phyloP scores from a whole-genome alignment of 1,140 invertebrate species.

The Rhagoletis pomonella region DNA sequence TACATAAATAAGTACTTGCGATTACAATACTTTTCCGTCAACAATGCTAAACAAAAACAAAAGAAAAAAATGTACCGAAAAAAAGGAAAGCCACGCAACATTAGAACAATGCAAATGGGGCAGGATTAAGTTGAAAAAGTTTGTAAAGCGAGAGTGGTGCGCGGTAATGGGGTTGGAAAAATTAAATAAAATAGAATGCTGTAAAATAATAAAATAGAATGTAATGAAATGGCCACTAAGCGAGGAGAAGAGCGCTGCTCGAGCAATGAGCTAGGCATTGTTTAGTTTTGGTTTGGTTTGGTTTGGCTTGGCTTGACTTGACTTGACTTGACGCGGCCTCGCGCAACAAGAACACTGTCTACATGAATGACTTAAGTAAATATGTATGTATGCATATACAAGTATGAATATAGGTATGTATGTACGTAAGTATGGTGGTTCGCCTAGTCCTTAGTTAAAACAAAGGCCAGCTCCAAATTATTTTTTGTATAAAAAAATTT shows the following conservation, averaged over 20 bases:
- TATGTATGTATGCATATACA: background rate
- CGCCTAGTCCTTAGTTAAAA: background rate
- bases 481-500: constrained; percentile 20
- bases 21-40: constrained; percentile 16
- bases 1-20: constrained; percentile 4
- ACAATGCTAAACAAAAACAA: constrained; percentile 38
- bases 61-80: constrained; percentile 8
- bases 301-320: too few relatives aligned
- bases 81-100: background rate
- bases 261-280: background rate
- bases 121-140: constrained; percentile 46
- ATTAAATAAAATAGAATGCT: constrained; percentile 32
- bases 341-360: background rate
- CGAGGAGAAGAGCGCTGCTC: background rate
- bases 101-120: constrained; percentile 31
- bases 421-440: background rate
- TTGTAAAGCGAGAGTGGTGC: too few relatives aligned
- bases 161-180: constrained; percentile 3
- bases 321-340: background rate
- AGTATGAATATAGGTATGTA: constrained; percentile 7
- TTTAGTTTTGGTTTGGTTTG: background rate
- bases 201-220: constrained; percentile 48
- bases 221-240: constrained; percentile 5
- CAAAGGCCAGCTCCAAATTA: background rate
- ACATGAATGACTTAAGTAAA: background rate